Base-by-base conservation (phyloP, 2,797 vertebrate species). In the Thalassophryne amazonica region DNA sequence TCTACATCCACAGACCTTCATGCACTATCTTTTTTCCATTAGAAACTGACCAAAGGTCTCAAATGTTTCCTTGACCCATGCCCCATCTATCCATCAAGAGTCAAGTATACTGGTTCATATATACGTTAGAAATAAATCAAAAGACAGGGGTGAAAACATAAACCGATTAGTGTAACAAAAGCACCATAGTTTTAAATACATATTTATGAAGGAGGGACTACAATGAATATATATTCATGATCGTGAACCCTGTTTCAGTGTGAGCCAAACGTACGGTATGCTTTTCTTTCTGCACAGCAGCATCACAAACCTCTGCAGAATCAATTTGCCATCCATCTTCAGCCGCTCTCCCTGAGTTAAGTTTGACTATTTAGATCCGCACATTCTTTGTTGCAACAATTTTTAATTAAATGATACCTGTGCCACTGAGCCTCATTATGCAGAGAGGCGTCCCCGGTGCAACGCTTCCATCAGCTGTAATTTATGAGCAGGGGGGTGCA, bases 361-460 rank as follows among this genome's bases (percentile, higher is more conserved):
- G 46, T 63, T 64, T 54, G 48, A 60, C 52, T 73, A 45, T 72
- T 67, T 60, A 43, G 42, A 68, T 73, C 36, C 64, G 49, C 31
- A 34, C 17, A 6, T 68, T 53, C 28, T 75, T 81, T 75, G 76
- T 79, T 63, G 60, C 50, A 42, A 67, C 60, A 73, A 61, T 74
- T 86, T 85, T 81, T 78, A 85, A 88, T 87, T 76, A 84, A 88
- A 85, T 82, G 76, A 80, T 83, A 82, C 59, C 67, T 78, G 52
- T 77, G 60, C 66, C 50, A 52, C 61, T 13, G 60, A 57, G 78
- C 59, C 53, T 69, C 65, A 80, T 83, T 80, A 80, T 80, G 76
- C 69, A 41, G 47, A 15, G 46, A 75, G 52, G 48, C 25, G 5
- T 78, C 78, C 72, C 69, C 45, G 36, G 36, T 69, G 69, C 70